A percentile compares a stretch with the other conserved stretches of the same genome.
phyloP scores from a whole-genome alignment of 92 coral and sea anemone species.

The Paragorgia papillata region DNA sequence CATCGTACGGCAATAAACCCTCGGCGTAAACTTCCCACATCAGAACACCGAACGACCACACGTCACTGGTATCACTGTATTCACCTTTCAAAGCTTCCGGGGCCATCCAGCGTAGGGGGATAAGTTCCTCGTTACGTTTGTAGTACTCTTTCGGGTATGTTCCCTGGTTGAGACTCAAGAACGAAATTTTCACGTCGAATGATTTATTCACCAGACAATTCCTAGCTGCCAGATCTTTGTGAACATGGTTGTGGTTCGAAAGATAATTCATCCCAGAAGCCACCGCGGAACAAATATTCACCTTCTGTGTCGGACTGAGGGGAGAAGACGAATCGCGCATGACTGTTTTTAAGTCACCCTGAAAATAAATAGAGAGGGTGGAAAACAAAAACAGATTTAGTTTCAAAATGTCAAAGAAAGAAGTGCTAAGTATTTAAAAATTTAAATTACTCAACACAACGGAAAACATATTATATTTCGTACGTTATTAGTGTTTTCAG shows the following conservation, averaged over 20 bases:
- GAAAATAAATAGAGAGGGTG: constrained; percentile 4
- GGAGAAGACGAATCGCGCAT: constrained; percentile 89
- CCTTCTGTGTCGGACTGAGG: constrained; percentile 81
- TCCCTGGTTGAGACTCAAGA: constrained; percentile 88
- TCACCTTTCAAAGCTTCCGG: constrained; percentile 95
- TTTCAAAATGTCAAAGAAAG: too few relatives aligned
- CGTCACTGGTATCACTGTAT: constrained; percentile 92
- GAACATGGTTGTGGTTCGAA: constrained; percentile 68
- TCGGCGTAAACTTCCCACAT: constrained; percentile 93
- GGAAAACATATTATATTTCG: too few relatives aligned
- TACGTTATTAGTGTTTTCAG: too few relatives aligned
- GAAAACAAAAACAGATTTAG: too few relatives aligned
- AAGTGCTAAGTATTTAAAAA: too few relatives aligned
- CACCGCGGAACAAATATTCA: constrained; percentile 75
- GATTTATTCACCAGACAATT: constrained; percentile 90
- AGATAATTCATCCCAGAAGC: constrained; percentile 91
- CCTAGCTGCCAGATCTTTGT: constrained; percentile 95
- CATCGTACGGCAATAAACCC: constrained; percentile 84
- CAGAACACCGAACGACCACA: constrained; percentile 90
- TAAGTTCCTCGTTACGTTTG: constrained; percentile 82
- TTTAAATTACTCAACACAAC: too few relatives aligned
- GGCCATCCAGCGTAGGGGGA: constrained; percentile 98
- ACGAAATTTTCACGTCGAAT: constrained; percentile 87
- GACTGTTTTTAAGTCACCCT: constrained; percentile 98
- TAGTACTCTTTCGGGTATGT: constrained; percentile 86